Base-by-base conservation (phyloP, 1,140 invertebrate species). In the Camponotus floridanus region DNA sequence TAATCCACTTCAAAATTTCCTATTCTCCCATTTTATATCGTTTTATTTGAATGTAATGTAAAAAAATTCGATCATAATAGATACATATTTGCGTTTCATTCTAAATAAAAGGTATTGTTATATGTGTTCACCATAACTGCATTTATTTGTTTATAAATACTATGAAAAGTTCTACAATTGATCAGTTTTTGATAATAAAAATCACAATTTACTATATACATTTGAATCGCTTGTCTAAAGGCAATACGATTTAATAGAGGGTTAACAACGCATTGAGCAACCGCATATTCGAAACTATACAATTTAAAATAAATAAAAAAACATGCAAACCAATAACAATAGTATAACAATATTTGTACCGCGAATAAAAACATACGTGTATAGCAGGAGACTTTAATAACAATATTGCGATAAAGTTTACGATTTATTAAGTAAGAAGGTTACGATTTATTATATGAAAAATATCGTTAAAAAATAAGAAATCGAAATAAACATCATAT, bases 171-270 rank as follows among this genome's bases (percentile, higher is more conserved):
- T 31, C 21, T 62, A 11, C 15, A 64, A 18, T 64, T 64, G 61
- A 33, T 64, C 61, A 64, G 61, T 36, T 64, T 33, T 64, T 31
- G 26, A 64, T 64, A 64, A 64, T 64, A 36, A 64, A 64, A 64
- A 64, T 62, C 26, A 62, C 26, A 18, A 11, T 31, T 62, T 26
- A 64, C 36, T 31, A 3, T 33, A 36, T 64, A 36, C 31, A 36
- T 64, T 64, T 64, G 31, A 64, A 64, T 62, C 36, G 31, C 61
- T 6, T n/a, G 7, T 59, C 13, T 64, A 31, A 62, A 61, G 5
- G 26, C 62, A 36, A 65, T 65, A 51, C 1, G 62, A 31, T 9
- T 11, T 31, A 67, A 36, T 9, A 62, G 21, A 26, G 21, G 26
- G 4, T 62, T 62, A 13, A 26, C 21, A 26, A 61, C 21, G 4